These are phyloP conservation scores for Eucidaris tribuloides DNA, from an alignment of 35 echinoderm and acorn worm species.

Conservation along the genomic window DNA sequence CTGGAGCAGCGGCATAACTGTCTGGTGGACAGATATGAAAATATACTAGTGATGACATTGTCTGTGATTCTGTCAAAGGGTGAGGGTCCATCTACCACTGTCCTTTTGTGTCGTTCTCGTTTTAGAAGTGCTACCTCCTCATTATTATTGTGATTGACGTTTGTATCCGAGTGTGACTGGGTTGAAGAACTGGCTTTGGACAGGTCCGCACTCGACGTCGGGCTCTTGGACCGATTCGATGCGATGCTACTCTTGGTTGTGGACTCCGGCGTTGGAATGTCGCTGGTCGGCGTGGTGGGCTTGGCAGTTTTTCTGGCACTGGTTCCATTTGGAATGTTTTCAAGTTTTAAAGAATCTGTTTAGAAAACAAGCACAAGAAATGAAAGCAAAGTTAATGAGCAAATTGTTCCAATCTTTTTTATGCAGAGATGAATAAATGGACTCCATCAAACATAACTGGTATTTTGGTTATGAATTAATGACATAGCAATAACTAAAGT, in stretches of 20 bases:
- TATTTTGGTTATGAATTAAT: too few species aligned
- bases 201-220: slow-evolving; percentile 5
- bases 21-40: slow-evolving; percentile 89
- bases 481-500: too few species aligned
- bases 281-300: slow-evolving; percentile 25
- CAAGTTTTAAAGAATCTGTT: slow-evolving; percentile 16
- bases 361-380: too few species aligned
- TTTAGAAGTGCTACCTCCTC: not conserved
- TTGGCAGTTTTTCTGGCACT: not conserved
- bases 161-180: not conserved
- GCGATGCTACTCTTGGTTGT: slow-evolving; percentile 14
- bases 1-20: slow-evolving; percentile 75
- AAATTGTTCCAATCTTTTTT: too few species aligned
- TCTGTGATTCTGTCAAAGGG: slow-evolving; percentile 80
- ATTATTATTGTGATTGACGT: slow-evolving; percentile 14
- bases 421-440: too few species aligned
- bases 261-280: slow-evolving; percentile 18
- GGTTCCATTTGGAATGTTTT: slow-evolving; percentile 23
- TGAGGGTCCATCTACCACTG: not conserved
- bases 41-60: slow-evolving; percentile 81
- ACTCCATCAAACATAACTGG: too few species aligned
- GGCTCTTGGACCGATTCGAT: slow-evolving; percentile 23
- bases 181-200: slow-evolving; percentile 10
- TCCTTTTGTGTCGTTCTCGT: not conserved
- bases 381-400: too few species aligned